Base-by-base conservation (phyloP, 2,888 invertebrate species). In the Tricholauxania praeusta region DNA sequence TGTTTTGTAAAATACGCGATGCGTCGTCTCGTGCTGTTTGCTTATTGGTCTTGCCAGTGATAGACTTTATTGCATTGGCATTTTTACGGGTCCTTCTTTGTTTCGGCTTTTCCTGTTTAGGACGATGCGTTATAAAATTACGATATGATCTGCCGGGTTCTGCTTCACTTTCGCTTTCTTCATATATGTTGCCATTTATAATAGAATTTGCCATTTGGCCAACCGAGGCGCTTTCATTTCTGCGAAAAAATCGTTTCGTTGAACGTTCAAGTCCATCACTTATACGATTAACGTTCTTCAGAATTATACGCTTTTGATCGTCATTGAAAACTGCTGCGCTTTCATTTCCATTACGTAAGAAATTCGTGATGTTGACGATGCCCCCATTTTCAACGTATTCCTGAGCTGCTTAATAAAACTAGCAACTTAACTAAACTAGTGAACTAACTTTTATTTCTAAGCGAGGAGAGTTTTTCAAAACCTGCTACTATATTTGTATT, bases 81-180 rank as follows among this genome's bases (percentile, higher is more conserved):
- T 48, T 49, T 12, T 14, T 48, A n/a, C 59, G 22, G 8, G 22
- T 59, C 12, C 22, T 59, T 68, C 22, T 48, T 22, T 8, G 22
- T 17, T 47, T 63, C 47, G 19, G 15, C 10, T 47, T 70, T 19
- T 51, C 8, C 47, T 64, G 19, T 64, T 53, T 55, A 12, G 47
- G 17, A 15, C 28, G 19, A 10, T 12, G 65, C 2, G 49, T 51
- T 70, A 64, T 59, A 74, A 77, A 77, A 63, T 71, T 72, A 1
- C 74, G 69, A 62, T 77, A 77, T 3, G 77, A 76, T 64, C 74
- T 73, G 32, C 77, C 71, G 17, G 77, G 77, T 12, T 74, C 69
- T 6, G 75, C 76, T 67, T 74, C 72, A 12, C 71, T 59, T 2
- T 15, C 71, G 51, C 74, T 72, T 59, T 55, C 17, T 15, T 76